Conservation (phyloP, 2,888 invertebrate species). For the Laothoe populi region DNA sequence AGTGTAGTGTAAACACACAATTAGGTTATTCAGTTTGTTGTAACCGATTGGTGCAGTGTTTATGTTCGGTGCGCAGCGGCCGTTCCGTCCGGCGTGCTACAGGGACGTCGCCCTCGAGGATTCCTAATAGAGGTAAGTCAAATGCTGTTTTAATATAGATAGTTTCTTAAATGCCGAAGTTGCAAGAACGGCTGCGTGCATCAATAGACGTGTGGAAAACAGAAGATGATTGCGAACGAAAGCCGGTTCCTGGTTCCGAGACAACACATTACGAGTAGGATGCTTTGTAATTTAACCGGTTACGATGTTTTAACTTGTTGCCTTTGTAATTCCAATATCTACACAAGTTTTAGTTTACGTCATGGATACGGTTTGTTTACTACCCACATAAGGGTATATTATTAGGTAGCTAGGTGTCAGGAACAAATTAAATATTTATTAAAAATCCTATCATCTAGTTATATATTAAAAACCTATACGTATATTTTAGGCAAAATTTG, state of each 20-base stretch:
- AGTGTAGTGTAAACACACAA: conserved; percentile 65
- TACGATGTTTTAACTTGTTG: conserved; percentile 34
- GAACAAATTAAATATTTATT: no score
- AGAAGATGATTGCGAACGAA: conserved; percentile 31
- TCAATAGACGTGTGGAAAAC: conserved; percentile 17
- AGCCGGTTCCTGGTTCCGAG: conserved; percentile 59
- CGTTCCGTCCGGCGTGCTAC: conserved; percentile 73
- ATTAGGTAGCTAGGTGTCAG: background rate
- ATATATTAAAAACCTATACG: no score
- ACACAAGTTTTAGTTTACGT: background rate
- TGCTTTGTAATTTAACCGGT: conserved; percentile 54
- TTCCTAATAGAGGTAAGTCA: conserved; percentile 73
- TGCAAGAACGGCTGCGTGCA: background rate
- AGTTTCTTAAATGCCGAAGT: conserved; percentile 35
- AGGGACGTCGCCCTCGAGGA: conserved; percentile 81
- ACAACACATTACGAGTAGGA: conserved; percentile 42
- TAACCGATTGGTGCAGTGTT: conserved; percentile 80
- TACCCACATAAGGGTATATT: background rate
- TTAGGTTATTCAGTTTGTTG: conserved; percentile 60
- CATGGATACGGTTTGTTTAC: conserved; percentile 19
- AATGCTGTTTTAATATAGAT: conserved; percentile 51
- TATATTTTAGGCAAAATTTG: no score
- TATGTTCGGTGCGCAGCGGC: conserved; percentile 79
- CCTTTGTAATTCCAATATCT: conserved; percentile 4
- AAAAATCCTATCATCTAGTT: no score